A percentile compares a stretch with the other conserved stretches of the same genome.
phyloP scores from a whole-genome alignment of 1,140 invertebrate genomes.

The Babylonia areolata region DNA sequence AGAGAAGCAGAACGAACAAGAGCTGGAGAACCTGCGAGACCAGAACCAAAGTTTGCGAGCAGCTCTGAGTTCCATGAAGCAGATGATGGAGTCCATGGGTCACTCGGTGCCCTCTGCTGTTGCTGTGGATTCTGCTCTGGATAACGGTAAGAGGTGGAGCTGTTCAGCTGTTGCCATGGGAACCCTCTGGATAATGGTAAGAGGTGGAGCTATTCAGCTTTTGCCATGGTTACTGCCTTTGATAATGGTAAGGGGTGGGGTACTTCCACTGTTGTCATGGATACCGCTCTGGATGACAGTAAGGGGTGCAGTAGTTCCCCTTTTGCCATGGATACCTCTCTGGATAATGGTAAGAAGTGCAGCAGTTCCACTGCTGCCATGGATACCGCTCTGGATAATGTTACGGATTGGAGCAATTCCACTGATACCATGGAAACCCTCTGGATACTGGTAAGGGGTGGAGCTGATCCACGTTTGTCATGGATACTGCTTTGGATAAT shows the following conservation, averaged over 20 bases:
- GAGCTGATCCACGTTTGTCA: too few species aligned
- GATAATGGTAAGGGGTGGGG: too few species aligned
- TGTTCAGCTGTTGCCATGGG: too few species aligned
- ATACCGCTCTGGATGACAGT: not conserved
- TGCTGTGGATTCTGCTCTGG: not conserved
- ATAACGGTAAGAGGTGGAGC: not conserved
- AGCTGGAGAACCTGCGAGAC: slow-evolving; percentile 55
- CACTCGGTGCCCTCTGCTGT: slow-evolving; percentile 51
- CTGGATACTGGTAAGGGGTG: not conserved
- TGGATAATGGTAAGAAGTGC: too few species aligned
- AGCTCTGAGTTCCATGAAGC: slow-evolving; percentile 72
- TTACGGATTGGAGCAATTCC: too few species aligned
- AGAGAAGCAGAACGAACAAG: slow-evolving; percentile 27
- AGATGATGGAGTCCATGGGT: slow-evolving; percentile 72
- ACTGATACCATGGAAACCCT: not conserved
- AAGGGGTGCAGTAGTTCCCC: not conserved
- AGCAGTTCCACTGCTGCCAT: too few species aligned
- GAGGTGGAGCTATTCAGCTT: too few species aligned
- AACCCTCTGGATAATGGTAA: too few species aligned
- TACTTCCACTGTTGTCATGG: not conserved
- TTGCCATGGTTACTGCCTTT: too few species aligned
- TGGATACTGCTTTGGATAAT: too few species aligned
- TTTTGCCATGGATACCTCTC: too few species aligned
- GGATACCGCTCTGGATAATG: too few species aligned
- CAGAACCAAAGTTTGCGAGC: slow-evolving; percentile 68